These are phyloP conservation scores for Agonum fuliginosum DNA, from an alignment of 2,888 invertebrate species.

Conservation along the genomic window DNA sequence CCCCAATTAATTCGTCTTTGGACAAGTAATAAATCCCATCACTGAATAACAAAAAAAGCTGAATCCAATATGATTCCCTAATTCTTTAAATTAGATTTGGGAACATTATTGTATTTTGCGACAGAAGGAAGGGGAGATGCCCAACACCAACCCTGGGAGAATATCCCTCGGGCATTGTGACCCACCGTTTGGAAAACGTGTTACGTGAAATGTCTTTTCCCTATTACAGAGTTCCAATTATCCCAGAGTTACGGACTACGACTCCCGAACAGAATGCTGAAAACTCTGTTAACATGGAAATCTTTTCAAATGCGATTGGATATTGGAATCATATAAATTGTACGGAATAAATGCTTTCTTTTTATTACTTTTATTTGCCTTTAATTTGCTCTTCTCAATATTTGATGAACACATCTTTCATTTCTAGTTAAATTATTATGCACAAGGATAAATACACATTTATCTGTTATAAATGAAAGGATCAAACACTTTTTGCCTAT, in stretches of 20 bases:
- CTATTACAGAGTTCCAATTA: slow-evolving; percentile 46
- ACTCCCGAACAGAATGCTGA: slow-evolving; percentile 2
- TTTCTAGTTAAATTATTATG: too few species aligned
- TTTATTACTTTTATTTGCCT: not conserved
- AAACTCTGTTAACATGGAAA: slow-evolving; percentile 38
- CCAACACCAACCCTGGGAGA: too few species aligned
- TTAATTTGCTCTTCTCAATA: too few species aligned
- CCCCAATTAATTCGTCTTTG: slow-evolving; percentile 17
- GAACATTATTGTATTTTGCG: slow-evolving; percentile 31
- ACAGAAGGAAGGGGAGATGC: too few species aligned
- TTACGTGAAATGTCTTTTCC: slow-evolving; percentile 42
- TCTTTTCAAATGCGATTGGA: slow-evolving; percentile 29
- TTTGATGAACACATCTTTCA: too few species aligned
- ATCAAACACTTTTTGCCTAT: too few species aligned
- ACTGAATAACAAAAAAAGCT: slow-evolving; percentile 19
- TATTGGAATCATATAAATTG: slow-evolving; percentile 6
- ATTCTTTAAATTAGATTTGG: slow-evolving; percentile 35
- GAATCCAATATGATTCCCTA: slow-evolving; percentile 32
- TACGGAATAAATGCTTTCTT: not conserved
- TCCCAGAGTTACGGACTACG: slow-evolving; percentile 30
- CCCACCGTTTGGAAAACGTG: slow-evolving; percentile 43
- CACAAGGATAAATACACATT: too few species aligned
- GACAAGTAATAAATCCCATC: slow-evolving; percentile 23
- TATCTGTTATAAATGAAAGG: too few species aligned
- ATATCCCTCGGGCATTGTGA: slow-evolving; percentile 24